Percentiles rank a stretch among this genome's conserved stretches.
These are phyloP conservation scores for Chalcis sispes DNA, from an alignment of 2,888 invertebrate species.

Conservation along the genomic window DNA sequence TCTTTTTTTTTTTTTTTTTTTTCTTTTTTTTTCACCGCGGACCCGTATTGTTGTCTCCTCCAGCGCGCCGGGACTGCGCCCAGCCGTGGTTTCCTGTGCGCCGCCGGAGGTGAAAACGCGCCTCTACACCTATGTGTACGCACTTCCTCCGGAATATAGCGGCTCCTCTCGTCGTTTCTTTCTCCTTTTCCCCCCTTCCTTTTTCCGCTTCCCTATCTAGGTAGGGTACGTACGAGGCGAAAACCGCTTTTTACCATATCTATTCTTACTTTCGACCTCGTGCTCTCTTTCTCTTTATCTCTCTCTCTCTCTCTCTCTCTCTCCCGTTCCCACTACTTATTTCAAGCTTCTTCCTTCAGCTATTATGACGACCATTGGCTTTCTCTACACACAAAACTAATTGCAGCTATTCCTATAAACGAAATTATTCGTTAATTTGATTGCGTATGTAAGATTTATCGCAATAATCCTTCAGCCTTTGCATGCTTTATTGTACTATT, in stretches of 20 bases:
- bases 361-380: not conserved
- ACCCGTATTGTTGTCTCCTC: not conserved
- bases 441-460: no score
- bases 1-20: not conserved
- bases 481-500: no score
- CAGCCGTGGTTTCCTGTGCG: constrained; percentile 7
- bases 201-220: not conserved
- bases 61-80: constrained; percentile 20
- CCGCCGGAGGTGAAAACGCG: constrained; percentile 7
- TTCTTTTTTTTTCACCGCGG: not conserved
- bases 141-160: constrained; percentile 19
- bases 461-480: not conserved
- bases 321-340: not conserved
- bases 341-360: no score
- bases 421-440: not conserved
- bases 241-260: no score
- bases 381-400: not conserved
- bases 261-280: not conserved
- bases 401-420: not conserved
- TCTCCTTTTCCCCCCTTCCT: not conserved
- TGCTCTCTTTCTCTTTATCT: not conserved
- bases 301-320: not conserved
- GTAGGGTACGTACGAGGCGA: not conserved
- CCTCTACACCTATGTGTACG: not conserved
- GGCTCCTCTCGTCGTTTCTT: not conserved